phyloP scores from a whole-genome alignment of 2,888 invertebrate species.

The Netelia virgata region DNA sequence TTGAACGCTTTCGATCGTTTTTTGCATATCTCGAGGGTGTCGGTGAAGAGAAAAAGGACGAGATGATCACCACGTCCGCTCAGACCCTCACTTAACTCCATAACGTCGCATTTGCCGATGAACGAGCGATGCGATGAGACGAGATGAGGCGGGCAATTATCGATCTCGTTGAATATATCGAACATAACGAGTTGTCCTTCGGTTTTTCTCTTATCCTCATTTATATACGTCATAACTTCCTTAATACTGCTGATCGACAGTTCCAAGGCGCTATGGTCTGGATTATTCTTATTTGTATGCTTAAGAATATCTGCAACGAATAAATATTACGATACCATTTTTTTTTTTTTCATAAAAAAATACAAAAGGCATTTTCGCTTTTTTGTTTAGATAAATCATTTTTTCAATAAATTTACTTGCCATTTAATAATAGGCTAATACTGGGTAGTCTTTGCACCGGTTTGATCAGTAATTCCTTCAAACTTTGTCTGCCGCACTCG shows the following conservation, averaged over 20 bases:
- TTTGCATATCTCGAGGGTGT: constrained; percentile 96
- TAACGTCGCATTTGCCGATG: constrained; percentile 94
- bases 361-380: background rate
- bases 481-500: constrained; percentile 97
- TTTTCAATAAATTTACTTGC: constrained; percentile 85
- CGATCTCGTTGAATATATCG: constrained; percentile 99
- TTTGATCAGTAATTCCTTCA: constrained; percentile 98
- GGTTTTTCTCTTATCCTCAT: constrained; percentile 98
- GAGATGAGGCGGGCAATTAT: constrained; percentile 97
- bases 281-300: constrained; percentile 94
- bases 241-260: constrained; percentile 95
- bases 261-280: constrained; percentile 94
- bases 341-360: background rate
- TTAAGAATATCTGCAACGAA: constrained; percentile 94
- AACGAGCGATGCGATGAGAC: constrained; percentile 97
- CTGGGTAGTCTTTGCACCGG: constrained; percentile 99
- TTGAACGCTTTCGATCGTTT: constrained; percentile 92
- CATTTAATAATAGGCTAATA: constrained; percentile 96
- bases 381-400: background rate
- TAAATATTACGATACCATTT: background rate
- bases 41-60: constrained; percentile 96
- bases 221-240: constrained; percentile 98
- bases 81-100: constrained; percentile 93
- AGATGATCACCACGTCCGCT: constrained; percentile 95
- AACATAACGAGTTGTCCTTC: constrained; percentile 98